Base-by-base conservation (phyloP, 2,113 vertebrate genomes). In the Melanerpes formicivorus region DNA sequence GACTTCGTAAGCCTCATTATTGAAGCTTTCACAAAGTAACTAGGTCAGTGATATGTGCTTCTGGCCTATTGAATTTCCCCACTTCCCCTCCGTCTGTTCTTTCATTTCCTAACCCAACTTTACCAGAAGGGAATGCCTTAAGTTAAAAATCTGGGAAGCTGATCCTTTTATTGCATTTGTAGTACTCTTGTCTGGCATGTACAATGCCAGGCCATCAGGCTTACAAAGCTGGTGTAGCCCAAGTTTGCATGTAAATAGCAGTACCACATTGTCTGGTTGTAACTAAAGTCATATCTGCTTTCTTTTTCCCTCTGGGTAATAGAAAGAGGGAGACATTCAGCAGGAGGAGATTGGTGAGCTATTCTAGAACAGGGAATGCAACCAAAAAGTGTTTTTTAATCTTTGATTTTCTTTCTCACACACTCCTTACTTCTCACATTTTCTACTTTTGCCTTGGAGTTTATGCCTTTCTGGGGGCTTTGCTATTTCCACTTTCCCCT, bases 1-100 rank as follows among this genome's bases (percentile, higher is more conserved):
- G 96, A 94, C 93, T 96, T 86, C 0, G 7, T 95, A 95, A 96
- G 90, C 83, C 91, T 66, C 93, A 93, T 95, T 93, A 78, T 90
- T 91, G 82, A 86, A 91, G 83, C 86, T 82, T 91, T 90, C 80
- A 62, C 77, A 88, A 87, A 90, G 93, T 84, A 95, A 93, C 85
- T 95, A 40, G 80, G 95, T 95, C 88, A 93, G 76, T 16, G 7
- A 58, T 90, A 90, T 12, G 2, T 91, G 86, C 55, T 78, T 94
- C 90, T 93, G 44, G 59, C 40, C 70, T 91, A 46, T 91, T 91
- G 83, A 95, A 91, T 94, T 94, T 90, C 65, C 58, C 62, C 11
- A 66, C 76, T 91, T 93, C 44, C 79, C 17, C 44, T 88, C 62
- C 44, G 73, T 58, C 92, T 88, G 12, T 93, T 94, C 95, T 91